Base-by-base conservation (phyloP, 2,797 vertebrate genomes). In the Sebastes hubbsi region DNA sequence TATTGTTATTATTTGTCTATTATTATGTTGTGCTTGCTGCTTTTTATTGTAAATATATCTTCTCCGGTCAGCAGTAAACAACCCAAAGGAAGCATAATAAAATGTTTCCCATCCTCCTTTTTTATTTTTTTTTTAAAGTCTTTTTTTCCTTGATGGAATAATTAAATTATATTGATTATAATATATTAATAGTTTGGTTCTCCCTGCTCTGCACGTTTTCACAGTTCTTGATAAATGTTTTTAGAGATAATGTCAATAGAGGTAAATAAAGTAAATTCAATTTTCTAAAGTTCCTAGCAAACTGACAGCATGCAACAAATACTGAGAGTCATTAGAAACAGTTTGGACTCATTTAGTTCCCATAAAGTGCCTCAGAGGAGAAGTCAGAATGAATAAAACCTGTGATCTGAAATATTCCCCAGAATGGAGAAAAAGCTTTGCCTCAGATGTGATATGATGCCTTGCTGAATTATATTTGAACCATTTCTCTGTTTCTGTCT, bases 301-400 rank as follows among this genome's bases (percentile, higher is more conserved):
- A 83, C 29, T 78, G 62, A 73, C 76, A 72, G 59, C 22, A 4
- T 55, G 60, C 56, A 76, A 62, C 64, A 87, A 66, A 84, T 58
- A 64, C 52, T 72, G 59, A 74, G 61, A 78, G 62, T 78, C 72
- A 68, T 76, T 63, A 69, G 34, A 29, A 34, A 49, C 30, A 85
- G 69, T 82, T 84, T 71, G 67, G 36, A 72, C 74, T 85, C 72
- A 64, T 77, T 87, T 52, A 5, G 59, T 76, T 78, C n/a, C n/a
- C 62, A 58, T 49, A 1, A 72, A 72, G 59, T 64, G 75, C 14
- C 61, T 84, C 78, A 80, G 46, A 67, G 81, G 74, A 76, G 65
- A 72, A 74, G 77, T 85, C 78, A 72, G 59, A 81, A 38, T 72
- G 70, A 76, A 76, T 79, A 20, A 76, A 72, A 74, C 5, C 25